Conservation (phyloP, 2,113 vertebrate genomes). For the Lichenostomus cassidix region DNA sequence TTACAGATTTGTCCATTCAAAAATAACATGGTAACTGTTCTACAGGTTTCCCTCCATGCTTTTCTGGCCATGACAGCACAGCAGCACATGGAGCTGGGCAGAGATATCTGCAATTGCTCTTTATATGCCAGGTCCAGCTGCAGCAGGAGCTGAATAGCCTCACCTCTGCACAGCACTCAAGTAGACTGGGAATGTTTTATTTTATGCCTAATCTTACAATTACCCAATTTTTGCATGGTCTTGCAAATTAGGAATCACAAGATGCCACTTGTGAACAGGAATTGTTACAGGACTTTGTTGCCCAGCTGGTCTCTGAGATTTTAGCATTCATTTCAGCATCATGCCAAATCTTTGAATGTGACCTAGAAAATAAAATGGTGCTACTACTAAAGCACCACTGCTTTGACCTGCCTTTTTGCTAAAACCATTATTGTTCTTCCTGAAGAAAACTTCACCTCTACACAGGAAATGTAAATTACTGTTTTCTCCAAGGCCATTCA, state of each 20-base stretch:
- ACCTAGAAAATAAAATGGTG: neutral
- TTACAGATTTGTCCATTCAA: neutral
- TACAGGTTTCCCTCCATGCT: neutral
- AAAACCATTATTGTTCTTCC: neutral
- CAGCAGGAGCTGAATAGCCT: neutral
- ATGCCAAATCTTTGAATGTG: neutral
- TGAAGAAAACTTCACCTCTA: neutral
- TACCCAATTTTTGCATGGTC: neutral
- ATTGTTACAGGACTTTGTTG: neutral
- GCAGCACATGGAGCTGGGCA: neutral
- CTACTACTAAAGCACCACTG: neutral
- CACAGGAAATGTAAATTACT: neutral
- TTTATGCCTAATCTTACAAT: neutral
- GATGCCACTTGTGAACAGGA: neutral
- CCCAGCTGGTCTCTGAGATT: neutral
- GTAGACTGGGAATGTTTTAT: neutral
- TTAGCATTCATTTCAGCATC: neutral
- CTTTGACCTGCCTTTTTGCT: neutral
- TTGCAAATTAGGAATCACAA: neutral
- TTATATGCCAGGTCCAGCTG: neutral
- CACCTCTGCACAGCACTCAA: neutral
- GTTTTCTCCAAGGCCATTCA: constrained; percentile 7
- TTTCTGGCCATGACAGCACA: neutral
- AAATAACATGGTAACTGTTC: neutral
- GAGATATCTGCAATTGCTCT: neutral